Conservation (phyloP, 2,113 vertebrate genomes). For the Peromyscus californicus region DNA sequence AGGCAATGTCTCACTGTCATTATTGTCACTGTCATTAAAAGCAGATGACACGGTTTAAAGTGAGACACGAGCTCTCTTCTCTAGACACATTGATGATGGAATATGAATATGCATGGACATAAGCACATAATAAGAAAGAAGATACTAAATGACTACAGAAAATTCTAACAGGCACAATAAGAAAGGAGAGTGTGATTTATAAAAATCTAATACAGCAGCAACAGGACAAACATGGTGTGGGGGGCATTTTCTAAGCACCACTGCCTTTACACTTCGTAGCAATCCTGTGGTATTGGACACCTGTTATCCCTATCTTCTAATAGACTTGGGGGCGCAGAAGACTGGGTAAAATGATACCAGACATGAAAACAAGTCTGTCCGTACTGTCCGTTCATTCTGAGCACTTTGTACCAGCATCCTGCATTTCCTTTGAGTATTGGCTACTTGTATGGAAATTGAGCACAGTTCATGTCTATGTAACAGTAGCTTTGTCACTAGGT, state of each 20-base stretch:
- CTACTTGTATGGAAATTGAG: neutral
- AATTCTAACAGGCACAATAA: neutral
- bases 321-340: neutral
- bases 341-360: neutral
- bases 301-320: neutral
- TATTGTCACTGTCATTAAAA: neutral
- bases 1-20: neutral
- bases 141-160: neutral
- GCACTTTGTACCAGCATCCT: neutral
- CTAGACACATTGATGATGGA: neutral
- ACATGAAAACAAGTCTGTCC: neutral
- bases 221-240: neutral
- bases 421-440: neutral
- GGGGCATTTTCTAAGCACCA: neutral
- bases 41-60: constrained; percentile 31
- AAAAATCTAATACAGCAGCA: neutral
- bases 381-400: neutral
- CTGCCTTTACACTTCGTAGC: neutral
- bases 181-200: neutral
- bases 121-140: neutral
- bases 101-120: neutral
- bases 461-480: neutral
- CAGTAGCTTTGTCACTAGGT: neutral
- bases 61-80: neutral
- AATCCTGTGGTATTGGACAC: neutral